Evolutionary conservation across 2,888 invertebrate genomes (phyloP).

Genomic region (Phlogophora meticulosa): DNA sequence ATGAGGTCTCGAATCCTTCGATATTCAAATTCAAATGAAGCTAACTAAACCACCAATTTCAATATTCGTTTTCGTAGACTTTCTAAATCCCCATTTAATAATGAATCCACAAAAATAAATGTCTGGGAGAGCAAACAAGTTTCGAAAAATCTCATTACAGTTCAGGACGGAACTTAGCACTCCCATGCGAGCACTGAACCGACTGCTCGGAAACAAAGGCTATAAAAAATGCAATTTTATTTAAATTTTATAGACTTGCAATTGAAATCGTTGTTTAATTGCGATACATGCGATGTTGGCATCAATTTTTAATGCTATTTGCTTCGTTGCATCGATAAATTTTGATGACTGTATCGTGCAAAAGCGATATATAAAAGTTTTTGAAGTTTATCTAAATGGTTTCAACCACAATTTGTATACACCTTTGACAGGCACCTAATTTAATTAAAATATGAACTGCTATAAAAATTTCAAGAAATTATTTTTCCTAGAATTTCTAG

Average conservation of each 20-base stretch:
- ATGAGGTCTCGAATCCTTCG: not conserved
- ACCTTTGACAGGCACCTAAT: not conserved
- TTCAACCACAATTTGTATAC: slow-evolving; percentile 3
- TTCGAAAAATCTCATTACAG: slow-evolving; percentile 68
- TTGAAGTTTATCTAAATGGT: not conserved
- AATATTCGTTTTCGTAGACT: slow-evolving; percentile 18
- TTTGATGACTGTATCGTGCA: slow-evolving; percentile 29
- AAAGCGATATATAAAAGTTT: slow-evolving; percentile 7
- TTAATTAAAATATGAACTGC: slow-evolving; percentile 7
- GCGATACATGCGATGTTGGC: slow-evolving; percentile 53
- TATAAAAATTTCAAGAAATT: slow-evolving; percentile 8
- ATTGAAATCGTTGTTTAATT: slow-evolving; percentile 62
- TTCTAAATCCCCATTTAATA: slow-evolving; percentile 37
- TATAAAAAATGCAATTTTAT: slow-evolving; percentile 65
- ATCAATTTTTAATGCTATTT: slow-evolving; percentile 50
- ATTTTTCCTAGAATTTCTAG: slow-evolving; percentile 16
- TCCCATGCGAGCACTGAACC: slow-evolving; percentile 64
- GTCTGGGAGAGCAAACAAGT: slow-evolving; percentile 58
- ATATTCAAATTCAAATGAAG: slow-evolving; percentile 32
- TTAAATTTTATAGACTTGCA: slow-evolving; percentile 62
- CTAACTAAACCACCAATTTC: not conserved
- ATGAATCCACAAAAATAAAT: slow-evolving; percentile 52
- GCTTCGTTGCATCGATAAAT: slow-evolving; percentile 32
- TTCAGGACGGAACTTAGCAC: slow-evolving; percentile 63
- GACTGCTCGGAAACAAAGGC: slow-evolving; percentile 60